Conservation (phyloP, 1,140 invertebrate species). For the Littorina saxatilis region DNA sequence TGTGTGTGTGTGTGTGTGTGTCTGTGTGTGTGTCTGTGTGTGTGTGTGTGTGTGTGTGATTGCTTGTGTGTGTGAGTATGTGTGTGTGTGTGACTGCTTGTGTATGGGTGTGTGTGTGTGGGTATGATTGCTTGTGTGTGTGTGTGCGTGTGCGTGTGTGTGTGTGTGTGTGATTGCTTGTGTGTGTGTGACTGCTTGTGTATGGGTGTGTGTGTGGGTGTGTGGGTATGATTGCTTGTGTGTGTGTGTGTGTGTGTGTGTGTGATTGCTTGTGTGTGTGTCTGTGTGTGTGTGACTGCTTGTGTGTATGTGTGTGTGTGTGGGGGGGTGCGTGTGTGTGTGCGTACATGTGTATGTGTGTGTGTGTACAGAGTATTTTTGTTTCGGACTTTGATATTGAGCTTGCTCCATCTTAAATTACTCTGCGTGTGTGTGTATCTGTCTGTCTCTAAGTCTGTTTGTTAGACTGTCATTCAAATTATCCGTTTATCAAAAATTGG, state of each 20-base stretch:
- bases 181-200: background rate
- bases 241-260: background rate
- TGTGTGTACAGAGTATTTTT: too few species aligned
- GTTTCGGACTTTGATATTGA: too few species aligned
- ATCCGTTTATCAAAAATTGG: too few species aligned
- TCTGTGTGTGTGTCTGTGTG: conserved; percentile 1
- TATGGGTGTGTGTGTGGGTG: background rate
- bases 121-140: background rate
- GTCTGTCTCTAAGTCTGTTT: too few species aligned
- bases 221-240: background rate
- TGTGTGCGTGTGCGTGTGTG: background rate
- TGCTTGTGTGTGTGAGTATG: background rate
- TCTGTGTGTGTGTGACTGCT: background rate
- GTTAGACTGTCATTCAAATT: too few species aligned
- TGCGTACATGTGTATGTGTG: too few species aligned
- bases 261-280: background rate
- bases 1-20: conserved; percentile 15
- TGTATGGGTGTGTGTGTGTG: background rate
- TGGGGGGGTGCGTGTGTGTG: background rate
- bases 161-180: background rate
- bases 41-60: background rate
- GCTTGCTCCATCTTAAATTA: too few species aligned
- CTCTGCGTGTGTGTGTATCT: too few species aligned
- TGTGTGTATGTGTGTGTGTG: background rate
- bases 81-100: background rate